A percentile compares a stretch with the other conserved stretches of the same genome.
phyloP scores from a whole-genome alignment of 2,113 vertebrate species.

The Physeter macrocephalus region DNA sequence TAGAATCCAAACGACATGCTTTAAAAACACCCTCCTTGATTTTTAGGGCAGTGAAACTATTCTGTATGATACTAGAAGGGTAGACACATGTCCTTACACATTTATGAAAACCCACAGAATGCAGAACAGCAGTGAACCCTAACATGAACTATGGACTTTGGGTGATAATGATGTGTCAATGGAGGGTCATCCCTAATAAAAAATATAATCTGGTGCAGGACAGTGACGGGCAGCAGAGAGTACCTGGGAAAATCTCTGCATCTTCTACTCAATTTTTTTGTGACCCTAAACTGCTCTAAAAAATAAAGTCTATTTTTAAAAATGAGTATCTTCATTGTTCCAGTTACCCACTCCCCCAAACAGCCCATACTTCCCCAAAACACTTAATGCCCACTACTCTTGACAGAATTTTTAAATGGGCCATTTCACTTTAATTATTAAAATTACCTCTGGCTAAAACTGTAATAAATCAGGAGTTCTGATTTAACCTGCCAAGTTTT shows the following conservation, averaged over 20 bases:
- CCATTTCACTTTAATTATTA: background rate
- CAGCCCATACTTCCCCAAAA: background rate
- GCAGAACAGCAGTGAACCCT: too few relatives aligned
- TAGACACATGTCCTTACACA: background rate
- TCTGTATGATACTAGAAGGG: accelerated
- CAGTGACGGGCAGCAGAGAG: accelerated
- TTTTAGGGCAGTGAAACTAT: background rate
- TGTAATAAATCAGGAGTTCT: background rate
- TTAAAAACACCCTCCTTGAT: background rate
- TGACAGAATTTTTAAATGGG: background rate
- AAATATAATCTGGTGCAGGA: background rate
- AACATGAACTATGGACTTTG: accelerated
- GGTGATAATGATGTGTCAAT: accelerated
- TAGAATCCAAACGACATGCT: background rate
- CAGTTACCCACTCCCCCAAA: background rate
- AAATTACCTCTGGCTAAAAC: background rate
- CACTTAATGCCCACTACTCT: background rate
- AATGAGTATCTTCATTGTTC: background rate
- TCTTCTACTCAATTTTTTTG: background rate
- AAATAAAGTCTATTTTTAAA: background rate
- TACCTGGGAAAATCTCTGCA: background rate
- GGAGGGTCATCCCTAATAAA: accelerated
- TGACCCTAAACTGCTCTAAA: background rate
- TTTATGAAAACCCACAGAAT: background rate
- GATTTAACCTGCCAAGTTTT: background rate